Conservation (phyloP, 1,140 invertebrate species). For the Gonatopus flavifemur region DNA sequence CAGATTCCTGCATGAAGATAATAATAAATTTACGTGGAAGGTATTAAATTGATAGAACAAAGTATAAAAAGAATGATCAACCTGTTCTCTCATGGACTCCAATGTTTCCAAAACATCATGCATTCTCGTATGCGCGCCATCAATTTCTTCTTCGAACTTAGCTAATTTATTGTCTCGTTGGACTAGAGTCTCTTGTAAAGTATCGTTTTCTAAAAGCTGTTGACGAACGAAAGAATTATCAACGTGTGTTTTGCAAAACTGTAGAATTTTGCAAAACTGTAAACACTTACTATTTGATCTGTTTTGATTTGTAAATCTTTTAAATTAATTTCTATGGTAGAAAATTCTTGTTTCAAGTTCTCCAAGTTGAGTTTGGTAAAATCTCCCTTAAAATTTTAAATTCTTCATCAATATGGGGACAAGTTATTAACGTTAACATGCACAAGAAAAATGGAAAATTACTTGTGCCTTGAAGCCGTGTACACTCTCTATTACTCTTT, state of each 20-base stretch:
- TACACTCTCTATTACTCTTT: no score
- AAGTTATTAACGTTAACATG: no score
- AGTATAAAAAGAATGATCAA: constrained; percentile 8
- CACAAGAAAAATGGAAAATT: no score
- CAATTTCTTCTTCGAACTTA: constrained; percentile 48
- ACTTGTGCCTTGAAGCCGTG: no score
- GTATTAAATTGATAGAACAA: no score
- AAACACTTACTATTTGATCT: constrained; percentile 40
- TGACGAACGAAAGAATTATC: constrained; percentile 7
- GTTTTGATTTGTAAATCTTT: constrained; percentile 42
- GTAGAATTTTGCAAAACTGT: neutral
- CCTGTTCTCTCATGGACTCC: constrained; percentile 36
- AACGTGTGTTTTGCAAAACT: no score
- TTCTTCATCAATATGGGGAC: no score
- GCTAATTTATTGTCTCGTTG: constrained; percentile 37
- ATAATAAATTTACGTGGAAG: no score
- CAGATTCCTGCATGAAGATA: no score
- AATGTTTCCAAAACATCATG: constrained; percentile 47
- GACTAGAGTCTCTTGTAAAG: constrained; percentile 32
- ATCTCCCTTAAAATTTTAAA: constrained; percentile 23
- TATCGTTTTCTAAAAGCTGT: constrained; percentile 40
- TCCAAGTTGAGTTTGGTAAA: constrained; percentile 29
- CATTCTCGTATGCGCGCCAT: constrained; percentile 50
- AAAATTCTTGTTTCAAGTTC: constrained; percentile 41
- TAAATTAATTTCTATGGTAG: constrained; percentile 34